A percentile compares a stretch with the other conserved stretches of the same genome.
Conservation (phyloP, 2,888 invertebrate species). For the Acleris laterana region DNA sequence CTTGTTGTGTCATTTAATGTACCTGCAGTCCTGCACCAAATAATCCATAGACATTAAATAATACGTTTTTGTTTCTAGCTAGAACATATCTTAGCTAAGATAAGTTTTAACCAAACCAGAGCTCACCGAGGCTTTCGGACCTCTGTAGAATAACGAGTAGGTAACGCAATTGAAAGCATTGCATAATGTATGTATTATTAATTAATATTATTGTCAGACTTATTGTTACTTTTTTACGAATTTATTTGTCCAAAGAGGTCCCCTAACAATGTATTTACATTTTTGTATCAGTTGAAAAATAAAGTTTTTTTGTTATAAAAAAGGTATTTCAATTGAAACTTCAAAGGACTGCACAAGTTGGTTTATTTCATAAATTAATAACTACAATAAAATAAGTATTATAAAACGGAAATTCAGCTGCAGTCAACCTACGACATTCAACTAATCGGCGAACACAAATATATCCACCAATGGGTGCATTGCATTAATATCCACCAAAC, state of each 20-base stretch:
- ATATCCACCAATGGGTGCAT: no score
- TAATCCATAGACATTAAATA: no score
- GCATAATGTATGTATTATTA: neutral
- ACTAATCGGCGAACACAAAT: slow-evolving; percentile 9
- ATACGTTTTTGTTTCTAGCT: no score
- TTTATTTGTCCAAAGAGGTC: slow-evolving; percentile 6
- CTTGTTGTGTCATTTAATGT: no score
- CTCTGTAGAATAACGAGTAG: no score
- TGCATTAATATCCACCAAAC: no score
- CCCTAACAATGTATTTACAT: slow-evolving; percentile 17
- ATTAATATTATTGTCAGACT: neutral
- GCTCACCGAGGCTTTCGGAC: no score
- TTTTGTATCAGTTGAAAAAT: slow-evolving; percentile 29
- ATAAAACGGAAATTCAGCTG: slow-evolving; percentile 28
- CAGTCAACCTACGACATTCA: slow-evolving; percentile 27
- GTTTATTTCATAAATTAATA: slow-evolving; percentile 31
- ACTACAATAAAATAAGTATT: slow-evolving; percentile 26
- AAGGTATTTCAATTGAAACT: slow-evolving; percentile 13
- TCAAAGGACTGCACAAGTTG: slow-evolving; percentile 24
- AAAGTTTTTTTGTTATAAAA: slow-evolving; percentile 19
- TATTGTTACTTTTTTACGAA: neutral
- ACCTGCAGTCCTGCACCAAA: no score
- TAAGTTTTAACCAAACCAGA: no score
- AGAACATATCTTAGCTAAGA: no score
- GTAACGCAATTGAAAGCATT: no score